Evolutionary conservation across 2,113 vertebrate genomes (phyloP), one percentile per base, ranked within the genome.

Genomic region (Dascyllus trimaculatus): DNA sequence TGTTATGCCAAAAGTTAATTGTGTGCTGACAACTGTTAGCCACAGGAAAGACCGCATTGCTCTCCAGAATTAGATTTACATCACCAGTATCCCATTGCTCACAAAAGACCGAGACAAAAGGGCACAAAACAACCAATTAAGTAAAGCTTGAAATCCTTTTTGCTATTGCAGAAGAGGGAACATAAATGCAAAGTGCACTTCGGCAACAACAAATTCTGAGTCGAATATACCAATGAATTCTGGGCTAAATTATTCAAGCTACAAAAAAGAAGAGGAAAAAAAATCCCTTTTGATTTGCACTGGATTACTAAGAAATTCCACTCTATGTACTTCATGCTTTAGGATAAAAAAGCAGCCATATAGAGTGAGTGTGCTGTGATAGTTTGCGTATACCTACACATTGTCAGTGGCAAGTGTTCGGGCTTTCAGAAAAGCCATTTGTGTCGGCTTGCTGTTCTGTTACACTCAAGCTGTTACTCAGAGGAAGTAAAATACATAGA

Each of bases 121-220:
- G 68, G 72, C 78, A 77, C 77, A 86, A 89, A 88, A 90, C 82
- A 86, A 67, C 88, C 90, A 94, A 92, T 94, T 94, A 93, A 82
- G 87, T 68, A 86, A 85, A 85, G 73, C 73, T 58, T 65, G 32
- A 78, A 85, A 80, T 82, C 84, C 80, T 81, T 80, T 84, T 80
- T 67, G 66, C 72, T 65, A 35, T 71, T 63, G 58, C 68, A 86
- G 46, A 82, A 35, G 19, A 65, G 65, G 61, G 59, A 86, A 38
- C 62, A 71, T 53, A 58, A 83, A 85, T 75, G 78, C 64, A 80
- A 80, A 89, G 67, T 0, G 10, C 25, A 65, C 86, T 84, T 75
- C 29, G 80, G 53, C 46, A 71, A 53, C 58, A 84, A 82, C 82
- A 68, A 77, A 76, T 78, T 85, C 64, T 66, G 49, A 81, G 61